A percentile compares a stretch with the other conserved stretches of the same genome.
Evolutionary conservation across 2,888 invertebrate genomes (phyloP).

Genomic region (Drosophila fungiperda): DNA sequence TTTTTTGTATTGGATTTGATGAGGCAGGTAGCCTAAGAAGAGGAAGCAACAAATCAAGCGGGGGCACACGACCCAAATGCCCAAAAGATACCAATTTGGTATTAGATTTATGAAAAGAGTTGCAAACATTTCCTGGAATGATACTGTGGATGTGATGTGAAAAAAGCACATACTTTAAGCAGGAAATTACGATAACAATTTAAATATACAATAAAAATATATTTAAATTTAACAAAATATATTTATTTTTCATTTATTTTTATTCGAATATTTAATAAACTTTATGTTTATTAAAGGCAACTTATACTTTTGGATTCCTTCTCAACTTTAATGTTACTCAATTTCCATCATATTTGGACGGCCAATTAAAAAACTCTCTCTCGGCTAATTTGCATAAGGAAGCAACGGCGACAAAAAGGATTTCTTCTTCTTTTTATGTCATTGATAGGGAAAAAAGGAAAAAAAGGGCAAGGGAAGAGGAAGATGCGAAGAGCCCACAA

Average conservation of each 20-base stretch:
- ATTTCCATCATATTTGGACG: neutral
- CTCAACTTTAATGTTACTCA: slow-evolving; percentile 20
- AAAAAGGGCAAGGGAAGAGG: slow-evolving; percentile 12
- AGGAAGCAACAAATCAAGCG: slow-evolving; percentile 13
- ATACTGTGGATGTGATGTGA: neutral
- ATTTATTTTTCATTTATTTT: too few species aligned
- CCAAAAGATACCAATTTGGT: neutral
- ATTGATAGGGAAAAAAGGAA: slow-evolving; percentile 33
- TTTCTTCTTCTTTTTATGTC: slow-evolving; percentile 23
- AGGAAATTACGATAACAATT: too few species aligned
- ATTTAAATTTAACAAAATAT: too few species aligned
- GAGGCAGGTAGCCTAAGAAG: neutral
- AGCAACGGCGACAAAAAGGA: slow-evolving; percentile 23
- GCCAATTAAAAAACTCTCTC: slow-evolving; percentile 13
- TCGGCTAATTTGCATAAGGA: slow-evolving; percentile 60
- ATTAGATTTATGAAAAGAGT: neutral
- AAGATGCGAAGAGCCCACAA: neutral
- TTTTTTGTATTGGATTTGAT: slow-evolving; percentile 7
- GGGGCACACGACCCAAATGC: neutral
- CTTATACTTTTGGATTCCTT: slow-evolving; percentile 2
- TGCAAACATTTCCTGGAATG: neutral
- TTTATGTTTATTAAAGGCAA: slow-evolving; percentile 18
- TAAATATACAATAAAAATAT: too few species aligned
- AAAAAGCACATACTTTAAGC: neutral
- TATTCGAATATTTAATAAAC: slow-evolving; percentile 2